Percentiles rank a stretch among this genome's conserved stretches.
phyloP scores from a whole-genome alignment of 2,113 vertebrate species.

The Gallinago undulata region DNA sequence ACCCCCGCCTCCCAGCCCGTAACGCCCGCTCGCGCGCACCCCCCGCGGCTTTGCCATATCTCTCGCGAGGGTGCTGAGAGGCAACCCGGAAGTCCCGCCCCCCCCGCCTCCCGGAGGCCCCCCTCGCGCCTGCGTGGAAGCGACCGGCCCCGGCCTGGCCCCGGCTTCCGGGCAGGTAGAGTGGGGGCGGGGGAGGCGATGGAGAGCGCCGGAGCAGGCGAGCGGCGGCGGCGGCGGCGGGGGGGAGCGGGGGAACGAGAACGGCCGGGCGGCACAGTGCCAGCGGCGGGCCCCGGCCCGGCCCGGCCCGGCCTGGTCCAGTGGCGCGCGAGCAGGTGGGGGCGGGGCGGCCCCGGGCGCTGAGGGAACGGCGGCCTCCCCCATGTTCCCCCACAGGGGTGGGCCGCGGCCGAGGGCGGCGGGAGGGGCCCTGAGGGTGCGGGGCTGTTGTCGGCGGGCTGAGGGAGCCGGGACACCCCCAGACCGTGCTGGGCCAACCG shows the following conservation, averaged over 20 bases:
- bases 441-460: neutral
- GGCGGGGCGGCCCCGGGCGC: neutral
- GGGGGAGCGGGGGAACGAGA: neutral
- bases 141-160: neutral
- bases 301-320: neutral
- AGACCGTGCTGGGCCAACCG: neutral
- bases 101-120: neutral
- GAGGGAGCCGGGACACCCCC: neutral
- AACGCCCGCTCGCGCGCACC: neutral
- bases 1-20: too few species aligned
- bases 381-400: too few species aligned
- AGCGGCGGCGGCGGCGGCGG: neutral
- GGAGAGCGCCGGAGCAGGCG: slow-evolving; percentile 13
- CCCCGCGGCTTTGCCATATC: too few species aligned
- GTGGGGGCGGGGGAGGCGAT: neutral
- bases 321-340: neutral
- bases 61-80: neutral
- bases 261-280: neutral
- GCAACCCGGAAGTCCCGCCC: neutral
- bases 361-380: neutral
- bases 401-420: neutral
- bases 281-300: neutral
- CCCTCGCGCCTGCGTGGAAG: neutral
- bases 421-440: neutral
- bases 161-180: slow-evolving; percentile 16